Percentiles rank a stretch among this genome's conserved stretches.
Evolutionary conservation across 2,888 invertebrate genomes (phyloP).

Genomic region (Apodemia mormo): DNA sequence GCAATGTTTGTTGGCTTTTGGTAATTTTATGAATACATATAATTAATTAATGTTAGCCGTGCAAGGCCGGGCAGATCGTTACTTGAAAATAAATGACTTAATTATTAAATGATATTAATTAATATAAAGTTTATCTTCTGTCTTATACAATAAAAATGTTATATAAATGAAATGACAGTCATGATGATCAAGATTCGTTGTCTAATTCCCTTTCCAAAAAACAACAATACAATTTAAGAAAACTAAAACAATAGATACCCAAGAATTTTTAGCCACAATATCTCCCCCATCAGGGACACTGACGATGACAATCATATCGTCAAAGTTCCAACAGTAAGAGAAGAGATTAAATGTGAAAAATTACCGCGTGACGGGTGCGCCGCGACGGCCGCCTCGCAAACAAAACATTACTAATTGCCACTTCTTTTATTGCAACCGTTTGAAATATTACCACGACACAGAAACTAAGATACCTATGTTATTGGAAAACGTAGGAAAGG

Average conservation of each 20-base stretch:
- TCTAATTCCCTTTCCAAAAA: not conserved
- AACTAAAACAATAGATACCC: slow-evolving; percentile 10
- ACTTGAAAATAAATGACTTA: too few species aligned
- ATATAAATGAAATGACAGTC: too few species aligned
- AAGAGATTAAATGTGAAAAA: slow-evolving; percentile 47
- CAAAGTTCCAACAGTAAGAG: slow-evolving; percentile 22
- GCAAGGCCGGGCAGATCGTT: too few species aligned
- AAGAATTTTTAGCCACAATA: slow-evolving; percentile 11
- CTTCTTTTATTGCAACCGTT: slow-evolving; percentile 45
- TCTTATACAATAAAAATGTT: not conserved
- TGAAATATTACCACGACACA: slow-evolving; percentile 41
- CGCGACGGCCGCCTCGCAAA: slow-evolving; percentile 36
- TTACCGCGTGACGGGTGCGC: slow-evolving; percentile 34
- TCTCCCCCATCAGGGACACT: slow-evolving; percentile 22
- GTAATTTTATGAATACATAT: too few species aligned
- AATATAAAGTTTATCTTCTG: too few species aligned
- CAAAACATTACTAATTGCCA: slow-evolving; percentile 49
- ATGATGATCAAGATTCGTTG: not conserved
- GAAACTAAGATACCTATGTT: slow-evolving; percentile 25
- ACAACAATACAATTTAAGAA: slow-evolving; percentile 8
- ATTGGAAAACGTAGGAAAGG: not conserved
- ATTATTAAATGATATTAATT: too few species aligned
- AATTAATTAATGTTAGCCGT: too few species aligned
- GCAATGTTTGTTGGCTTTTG: too few species aligned
- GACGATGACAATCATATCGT: slow-evolving; percentile 23